These are phyloP conservation scores for Eugnorisma glareosa DNA, from an alignment of 2,888 invertebrate species.

Conservation along the genomic window DNA sequence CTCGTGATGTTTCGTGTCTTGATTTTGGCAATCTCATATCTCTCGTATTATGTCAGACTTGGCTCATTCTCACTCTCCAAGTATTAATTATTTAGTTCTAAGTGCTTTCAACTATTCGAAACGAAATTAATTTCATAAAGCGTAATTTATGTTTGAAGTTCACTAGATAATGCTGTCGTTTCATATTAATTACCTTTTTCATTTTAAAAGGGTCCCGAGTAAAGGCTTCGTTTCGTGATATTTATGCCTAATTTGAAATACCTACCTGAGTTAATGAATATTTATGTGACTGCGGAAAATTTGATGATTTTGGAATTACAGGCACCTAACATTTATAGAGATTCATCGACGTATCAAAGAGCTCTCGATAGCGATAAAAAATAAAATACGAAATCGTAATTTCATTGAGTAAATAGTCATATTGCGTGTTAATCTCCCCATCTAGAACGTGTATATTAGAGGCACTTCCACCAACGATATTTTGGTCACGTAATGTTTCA, in stretches of 20 bases:
- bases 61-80: conserved; percentile 70
- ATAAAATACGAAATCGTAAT: conserved; percentile 67
- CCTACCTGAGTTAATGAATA: conserved; percentile 42
- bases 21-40: conserved; percentile 69
- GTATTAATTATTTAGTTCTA: conserved; percentile 71
- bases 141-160: conserved; percentile 65
- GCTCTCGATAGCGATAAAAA: conserved; percentile 62
- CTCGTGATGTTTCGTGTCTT: conserved; percentile 46
- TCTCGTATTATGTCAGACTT: conserved; percentile 71
- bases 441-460: conserved; percentile 73
- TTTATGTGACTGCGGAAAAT: conserved; percentile 43
- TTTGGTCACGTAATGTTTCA: conserved; percentile 79
- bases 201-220: conserved; percentile 51
- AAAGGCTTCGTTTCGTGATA: conserved; percentile 48
- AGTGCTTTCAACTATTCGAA: conserved; percentile 62
- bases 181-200: conserved; percentile 63
- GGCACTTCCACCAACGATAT: conserved; percentile 70
- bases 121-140: conserved; percentile 63
- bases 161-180: conserved; percentile 58
- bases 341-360: conserved; percentile 21
- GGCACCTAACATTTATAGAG: conserved; percentile 2
- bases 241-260: conserved; percentile 53
- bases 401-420: conserved; percentile 80
- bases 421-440: conserved; percentile 81
- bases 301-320: conserved; percentile 26